Evolutionary conservation across 2,797 vertebrate species (phyloP).

Genomic region (Coranthus polyacanthus): DNA sequence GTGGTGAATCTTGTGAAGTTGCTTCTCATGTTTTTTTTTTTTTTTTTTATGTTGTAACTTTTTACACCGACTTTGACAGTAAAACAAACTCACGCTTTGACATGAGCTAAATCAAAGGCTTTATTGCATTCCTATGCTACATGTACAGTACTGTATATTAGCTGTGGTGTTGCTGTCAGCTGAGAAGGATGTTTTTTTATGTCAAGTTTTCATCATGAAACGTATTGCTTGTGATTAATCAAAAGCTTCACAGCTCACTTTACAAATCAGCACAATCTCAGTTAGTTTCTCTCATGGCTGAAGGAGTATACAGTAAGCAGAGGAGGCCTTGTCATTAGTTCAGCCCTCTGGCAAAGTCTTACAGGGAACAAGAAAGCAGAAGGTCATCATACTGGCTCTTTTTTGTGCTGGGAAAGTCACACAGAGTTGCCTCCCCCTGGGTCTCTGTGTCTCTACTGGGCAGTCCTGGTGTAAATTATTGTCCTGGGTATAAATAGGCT

Average conservation of each 20-base stretch:
- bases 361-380: constrained; percentile 8
- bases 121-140: constrained; percentile 11
- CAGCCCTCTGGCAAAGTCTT: constrained; percentile 38
- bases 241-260: neutral
- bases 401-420: constrained; percentile 37
- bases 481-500: constrained; percentile 73
- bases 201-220: neutral
- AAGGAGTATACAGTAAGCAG: constrained; percentile 2
- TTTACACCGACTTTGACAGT: constrained; percentile 26
- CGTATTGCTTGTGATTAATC: constrained; percentile 10
- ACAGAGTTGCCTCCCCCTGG: constrained; percentile 43
- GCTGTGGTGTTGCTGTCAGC: constrained; percentile 12
- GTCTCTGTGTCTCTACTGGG: constrained; percentile 38
- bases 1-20: neutral
- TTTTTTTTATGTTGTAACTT: neutral
- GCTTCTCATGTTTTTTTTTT: neutral
- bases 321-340: constrained; percentile 38
- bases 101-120: constrained; percentile 27
- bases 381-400: constrained; percentile 29
- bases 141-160: constrained; percentile 6
- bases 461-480: constrained; percentile 74
- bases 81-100: constrained; percentile 21
- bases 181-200: constrained; percentile 18
- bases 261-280: neutral
- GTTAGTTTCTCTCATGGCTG: constrained; percentile 7